phyloP scores from a whole-genome alignment of 2,113 vertebrate genomes.

The Melanerpes formicivorus region DNA sequence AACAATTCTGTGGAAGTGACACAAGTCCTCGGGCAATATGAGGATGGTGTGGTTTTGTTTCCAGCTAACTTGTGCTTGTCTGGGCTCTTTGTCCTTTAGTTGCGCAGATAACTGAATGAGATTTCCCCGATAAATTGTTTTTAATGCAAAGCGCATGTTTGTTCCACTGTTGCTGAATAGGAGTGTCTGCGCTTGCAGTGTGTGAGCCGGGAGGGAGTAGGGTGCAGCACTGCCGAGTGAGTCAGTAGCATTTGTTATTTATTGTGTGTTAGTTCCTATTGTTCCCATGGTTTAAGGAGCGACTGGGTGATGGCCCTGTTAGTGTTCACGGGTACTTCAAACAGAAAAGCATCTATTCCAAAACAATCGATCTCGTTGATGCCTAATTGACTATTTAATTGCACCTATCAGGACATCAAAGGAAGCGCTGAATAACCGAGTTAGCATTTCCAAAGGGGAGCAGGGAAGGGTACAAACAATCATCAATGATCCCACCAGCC shows the following conservation, averaged over 20 bases:
- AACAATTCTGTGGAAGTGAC: not conserved
- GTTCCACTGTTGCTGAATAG: not conserved
- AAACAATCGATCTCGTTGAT: slow-evolving; percentile 64
- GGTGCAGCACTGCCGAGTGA: not conserved
- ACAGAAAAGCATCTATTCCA: slow-evolving; percentile 39
- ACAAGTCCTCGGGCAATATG: not conserved
- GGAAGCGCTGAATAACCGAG: slow-evolving; percentile 54
- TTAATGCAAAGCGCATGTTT: not conserved
- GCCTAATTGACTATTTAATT: slow-evolving; percentile 73
- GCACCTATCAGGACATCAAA: slow-evolving; percentile 69
- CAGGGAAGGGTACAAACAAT: slow-evolving; percentile 51
- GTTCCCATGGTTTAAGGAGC: slow-evolving; percentile 24
- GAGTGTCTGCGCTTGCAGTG: not conserved
- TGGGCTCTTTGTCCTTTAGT: not conserved
- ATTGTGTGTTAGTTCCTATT: not conserved
- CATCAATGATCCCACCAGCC: slow-evolving; percentile 1
- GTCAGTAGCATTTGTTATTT: slow-evolving; percentile 11
- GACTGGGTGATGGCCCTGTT: not conserved
- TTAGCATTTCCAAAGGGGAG: slow-evolving; percentile 71
- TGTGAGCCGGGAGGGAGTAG: not conserved
- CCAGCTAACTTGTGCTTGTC: not conserved
- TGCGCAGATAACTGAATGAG: not conserved
- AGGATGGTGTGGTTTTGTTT: not conserved
- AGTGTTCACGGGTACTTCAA: slow-evolving; percentile 63
- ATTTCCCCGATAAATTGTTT: not conserved